phyloP scores from a whole-genome alignment of 2,888 invertebrate genomes.

The Rhingia campestris region DNA sequence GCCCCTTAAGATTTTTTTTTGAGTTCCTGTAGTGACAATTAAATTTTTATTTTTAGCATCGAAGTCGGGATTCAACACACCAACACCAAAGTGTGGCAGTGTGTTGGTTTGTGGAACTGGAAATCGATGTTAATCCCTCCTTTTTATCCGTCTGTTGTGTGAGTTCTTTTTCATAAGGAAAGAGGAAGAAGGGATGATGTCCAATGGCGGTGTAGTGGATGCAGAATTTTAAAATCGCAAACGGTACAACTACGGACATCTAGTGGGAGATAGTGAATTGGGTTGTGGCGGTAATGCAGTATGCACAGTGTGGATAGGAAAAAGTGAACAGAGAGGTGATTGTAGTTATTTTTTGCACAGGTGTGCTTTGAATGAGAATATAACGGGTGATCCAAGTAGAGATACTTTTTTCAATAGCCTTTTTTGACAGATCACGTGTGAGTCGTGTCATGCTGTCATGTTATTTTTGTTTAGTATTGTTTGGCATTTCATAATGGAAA shows the following conservation, averaged over 20 bases:
- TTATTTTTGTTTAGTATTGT: too few species aligned
- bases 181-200: conserved; percentile 13
- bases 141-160: conserved; percentile 14
- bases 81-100: conserved; percentile 4
- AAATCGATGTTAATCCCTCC: conserved; percentile 48
- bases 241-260: conserved; percentile 50
- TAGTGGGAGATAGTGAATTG: conserved; percentile 34
- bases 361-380: too few species aligned
- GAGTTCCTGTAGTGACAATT: conserved; percentile 37
- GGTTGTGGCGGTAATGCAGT: conserved; percentile 51
- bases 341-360: too few species aligned
- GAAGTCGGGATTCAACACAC: conserved; percentile 18
- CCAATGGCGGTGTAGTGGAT: conserved; percentile 9
- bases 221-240: conserved; percentile 8
- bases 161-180: background rate
- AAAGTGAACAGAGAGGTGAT: conserved; percentile 8
- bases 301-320: conserved; percentile 35
- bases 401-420: too few species aligned
- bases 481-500: too few species aligned
- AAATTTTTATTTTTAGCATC: conserved; percentile 68
- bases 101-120: conserved; percentile 48
- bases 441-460: too few species aligned
- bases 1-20: conserved; percentile 17
- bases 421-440: too few species aligned
- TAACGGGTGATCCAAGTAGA: too few species aligned